Evolutionary conservation across 2,888 invertebrate species (phyloP).

Genomic region (Andrena bucephala): DNA sequence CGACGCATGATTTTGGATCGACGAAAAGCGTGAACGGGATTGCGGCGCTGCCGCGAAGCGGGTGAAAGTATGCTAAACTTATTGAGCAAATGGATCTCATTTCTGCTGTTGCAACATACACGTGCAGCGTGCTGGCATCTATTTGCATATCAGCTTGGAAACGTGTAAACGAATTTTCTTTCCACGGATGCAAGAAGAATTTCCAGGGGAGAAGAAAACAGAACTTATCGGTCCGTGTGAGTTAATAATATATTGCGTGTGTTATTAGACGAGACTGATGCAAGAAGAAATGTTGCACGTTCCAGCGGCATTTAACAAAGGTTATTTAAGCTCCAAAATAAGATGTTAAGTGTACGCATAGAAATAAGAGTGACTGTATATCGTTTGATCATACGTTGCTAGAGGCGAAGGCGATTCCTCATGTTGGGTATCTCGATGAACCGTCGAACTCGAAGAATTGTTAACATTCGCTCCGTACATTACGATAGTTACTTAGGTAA

Average conservation of each 20-base stretch:
- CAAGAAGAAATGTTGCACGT: not conserved
- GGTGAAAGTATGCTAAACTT: constrained; percentile 43
- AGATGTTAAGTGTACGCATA: not conserved
- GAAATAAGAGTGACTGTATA: constrained; percentile 18
- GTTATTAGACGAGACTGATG: not conserved
- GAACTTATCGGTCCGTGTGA: not conserved
- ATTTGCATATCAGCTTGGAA: constrained; percentile 18
- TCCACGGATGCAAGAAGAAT: not conserved
- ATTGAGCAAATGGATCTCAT: constrained; percentile 35
- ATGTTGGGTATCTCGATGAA: constrained; percentile 24
- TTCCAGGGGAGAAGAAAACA: not conserved
- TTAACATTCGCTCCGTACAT: constrained; percentile 54
- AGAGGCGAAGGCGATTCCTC: constrained; percentile 24
- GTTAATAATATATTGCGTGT: not conserved
- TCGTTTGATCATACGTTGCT: constrained; percentile 43
- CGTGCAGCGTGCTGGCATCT: constrained; percentile 14
- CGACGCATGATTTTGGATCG: not conserved
- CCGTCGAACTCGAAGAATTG: constrained; percentile 35
- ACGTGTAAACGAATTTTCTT: not conserved
- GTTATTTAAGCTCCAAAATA: constrained; percentile 14
- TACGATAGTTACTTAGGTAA: constrained; percentile 49
- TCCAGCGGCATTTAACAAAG: not conserved
- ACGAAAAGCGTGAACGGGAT: constrained; percentile 16
- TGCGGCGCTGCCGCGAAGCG: constrained; percentile 6
- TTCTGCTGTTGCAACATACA: constrained; percentile 34